Evolutionary conservation across 2,888 invertebrate genomes (phyloP).

Genomic region (Cybosia mesomella): DNA sequence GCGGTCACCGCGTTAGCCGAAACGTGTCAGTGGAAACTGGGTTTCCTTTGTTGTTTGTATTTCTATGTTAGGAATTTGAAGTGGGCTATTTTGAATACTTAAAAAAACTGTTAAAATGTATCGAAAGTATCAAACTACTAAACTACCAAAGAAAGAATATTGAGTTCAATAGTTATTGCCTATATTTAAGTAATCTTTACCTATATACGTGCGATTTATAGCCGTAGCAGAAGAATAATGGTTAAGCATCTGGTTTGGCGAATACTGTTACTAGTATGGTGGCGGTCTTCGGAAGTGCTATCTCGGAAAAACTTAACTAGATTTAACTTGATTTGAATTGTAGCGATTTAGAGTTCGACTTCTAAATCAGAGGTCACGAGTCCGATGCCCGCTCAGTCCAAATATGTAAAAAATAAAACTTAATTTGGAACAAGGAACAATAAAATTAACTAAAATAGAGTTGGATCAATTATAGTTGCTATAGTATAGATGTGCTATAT

Average conservation of each 20-base stretch:
- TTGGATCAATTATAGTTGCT: too few relatives aligned
- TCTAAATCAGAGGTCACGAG: background rate
- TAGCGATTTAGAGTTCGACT: background rate
- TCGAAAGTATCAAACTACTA: background rate
- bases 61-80: background rate
- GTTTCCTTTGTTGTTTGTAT: conserved; percentile 11
- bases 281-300: background rate
- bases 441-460: too few relatives aligned
- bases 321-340: too few relatives aligned
- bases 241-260: background rate
- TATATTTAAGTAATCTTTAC: conserved; percentile 1
- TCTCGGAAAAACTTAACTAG: too few relatives aligned
- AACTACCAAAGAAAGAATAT: background rate
- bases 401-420: too few relatives aligned
- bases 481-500: too few relatives aligned
- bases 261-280: background rate
- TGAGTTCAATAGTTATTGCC: background rate
- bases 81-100: conserved; percentile 3
- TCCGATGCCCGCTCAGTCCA: background rate
- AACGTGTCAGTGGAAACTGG: conserved; percentile 17
- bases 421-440: too few relatives aligned
- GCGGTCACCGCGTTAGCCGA: conserved; percentile 36
- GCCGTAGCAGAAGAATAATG: background rate
- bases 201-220: background rate
- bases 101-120: conserved; percentile 2